Evolutionary conservation across 1,140 invertebrate species (phyloP).

Genomic region (Drosophila tropicalis): DNA sequence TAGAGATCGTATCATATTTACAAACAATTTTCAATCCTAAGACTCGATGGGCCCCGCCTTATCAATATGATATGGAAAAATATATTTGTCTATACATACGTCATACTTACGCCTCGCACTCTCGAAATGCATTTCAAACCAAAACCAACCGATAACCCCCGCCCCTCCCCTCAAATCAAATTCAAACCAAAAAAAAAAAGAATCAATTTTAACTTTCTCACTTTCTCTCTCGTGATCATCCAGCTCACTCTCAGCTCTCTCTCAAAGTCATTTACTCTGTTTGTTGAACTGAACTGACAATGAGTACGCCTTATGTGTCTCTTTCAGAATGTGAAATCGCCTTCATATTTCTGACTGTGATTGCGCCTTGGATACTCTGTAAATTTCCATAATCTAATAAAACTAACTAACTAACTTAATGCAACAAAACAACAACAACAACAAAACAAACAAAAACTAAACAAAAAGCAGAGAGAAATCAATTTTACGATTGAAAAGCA

Average conservation of each 20-base stretch:
- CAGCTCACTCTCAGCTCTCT: constrained; percentile 21
- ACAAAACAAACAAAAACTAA: constrained; percentile 24
- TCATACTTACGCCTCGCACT: constrained; percentile 33
- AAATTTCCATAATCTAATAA: constrained; percentile 62
- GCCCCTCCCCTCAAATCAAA: constrained; percentile 32
- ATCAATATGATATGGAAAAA: constrained; percentile 2
- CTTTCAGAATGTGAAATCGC: constrained; percentile 83
- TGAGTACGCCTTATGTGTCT: constrained; percentile 82
- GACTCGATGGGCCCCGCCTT: background rate
- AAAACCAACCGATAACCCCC: background rate
- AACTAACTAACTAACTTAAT: constrained; percentile 5
- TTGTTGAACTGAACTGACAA: constrained; percentile 77
- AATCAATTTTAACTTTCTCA: too few relatives aligned
- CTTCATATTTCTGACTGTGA: constrained; percentile 83
- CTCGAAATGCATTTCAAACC: constrained; percentile 54
- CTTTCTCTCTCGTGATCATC: constrained; percentile 41
- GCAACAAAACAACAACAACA: constrained; percentile 25
- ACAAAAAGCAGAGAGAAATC: constrained; percentile 29
- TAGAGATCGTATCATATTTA: constrained; percentile 5
- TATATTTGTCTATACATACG: background rate
- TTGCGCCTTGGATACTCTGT: constrained; percentile 82
- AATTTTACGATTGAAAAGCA: constrained; percentile 41
- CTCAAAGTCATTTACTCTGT: constrained; percentile 61
- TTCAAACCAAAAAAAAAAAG: constrained; percentile 12
- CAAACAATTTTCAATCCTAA: background rate